Conservation (phyloP, 2,113 vertebrate genomes). For the Scomber japonicus region DNA sequence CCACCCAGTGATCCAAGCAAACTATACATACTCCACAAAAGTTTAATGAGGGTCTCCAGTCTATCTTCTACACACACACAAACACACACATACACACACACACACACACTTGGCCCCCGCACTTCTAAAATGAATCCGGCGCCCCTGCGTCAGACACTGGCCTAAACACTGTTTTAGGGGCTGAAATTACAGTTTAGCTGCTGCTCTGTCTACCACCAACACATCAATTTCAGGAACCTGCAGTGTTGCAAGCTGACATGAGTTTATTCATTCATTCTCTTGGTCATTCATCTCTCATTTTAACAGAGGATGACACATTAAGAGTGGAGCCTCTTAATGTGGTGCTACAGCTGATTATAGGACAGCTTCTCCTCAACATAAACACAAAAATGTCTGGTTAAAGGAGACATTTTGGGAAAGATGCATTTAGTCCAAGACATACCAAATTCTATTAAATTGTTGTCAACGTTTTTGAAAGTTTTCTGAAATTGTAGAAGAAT, state of each 20-base stretch:
- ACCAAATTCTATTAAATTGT: neutral
- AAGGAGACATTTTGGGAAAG: neutral
- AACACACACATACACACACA: too few species aligned
- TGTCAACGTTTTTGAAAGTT: neutral
- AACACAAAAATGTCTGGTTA: neutral
- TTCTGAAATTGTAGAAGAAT: neutral
- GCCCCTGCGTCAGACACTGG: slow-evolving; percentile 62
- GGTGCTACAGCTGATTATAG: slow-evolving; percentile 29
- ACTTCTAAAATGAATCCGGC: too few species aligned
- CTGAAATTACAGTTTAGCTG: slow-evolving; percentile 78
- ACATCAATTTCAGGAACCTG: slow-evolving; percentile 65
- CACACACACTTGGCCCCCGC: too few species aligned
- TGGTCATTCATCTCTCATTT: slow-evolving; percentile 44
- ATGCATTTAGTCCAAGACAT: neutral
- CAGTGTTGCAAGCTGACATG: slow-evolving; percentile 12
- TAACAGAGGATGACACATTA: slow-evolving; percentile 12
- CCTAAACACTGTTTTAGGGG: slow-evolving; percentile 78
- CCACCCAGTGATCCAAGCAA: too few species aligned
- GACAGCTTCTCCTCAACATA: slow-evolving; percentile 9
- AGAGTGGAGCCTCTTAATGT: slow-evolving; percentile 9
- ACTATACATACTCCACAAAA: too few species aligned
- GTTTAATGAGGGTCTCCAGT: too few species aligned
- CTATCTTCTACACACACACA: too few species aligned
- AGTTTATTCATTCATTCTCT: slow-evolving; percentile 55
- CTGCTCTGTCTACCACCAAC: slow-evolving; percentile 66